phyloP scores from a whole-genome alignment of 2,113 vertebrate genomes.

The Phylloscopus trochiloides region DNA sequence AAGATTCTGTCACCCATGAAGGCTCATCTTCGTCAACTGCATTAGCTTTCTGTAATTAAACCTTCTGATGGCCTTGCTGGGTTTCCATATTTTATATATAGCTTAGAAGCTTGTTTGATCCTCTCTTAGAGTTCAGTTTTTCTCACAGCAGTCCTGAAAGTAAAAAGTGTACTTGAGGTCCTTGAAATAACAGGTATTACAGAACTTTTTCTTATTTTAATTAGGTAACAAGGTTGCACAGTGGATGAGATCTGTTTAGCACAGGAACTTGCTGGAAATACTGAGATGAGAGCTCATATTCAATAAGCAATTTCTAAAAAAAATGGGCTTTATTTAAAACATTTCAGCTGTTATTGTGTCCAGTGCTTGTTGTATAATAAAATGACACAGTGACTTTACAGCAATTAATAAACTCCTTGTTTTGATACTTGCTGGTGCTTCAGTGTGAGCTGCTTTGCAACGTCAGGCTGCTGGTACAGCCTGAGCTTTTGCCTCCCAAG shows the following conservation, averaged over 20 bases:
- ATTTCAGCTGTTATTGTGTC: not conserved
- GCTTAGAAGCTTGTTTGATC: not conserved
- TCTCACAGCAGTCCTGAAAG: not conserved
- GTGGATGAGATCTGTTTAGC: not conserved
- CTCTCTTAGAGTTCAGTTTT: not conserved
- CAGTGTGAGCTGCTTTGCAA: not conserved
- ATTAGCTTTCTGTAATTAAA: not conserved
- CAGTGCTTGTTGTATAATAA: not conserved
- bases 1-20: not conserved
- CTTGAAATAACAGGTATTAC: not conserved
- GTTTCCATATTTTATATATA: not conserved
- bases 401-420: not conserved
- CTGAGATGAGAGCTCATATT: not conserved
- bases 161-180: not conserved
- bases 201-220: not conserved
- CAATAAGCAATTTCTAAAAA: not conserved
- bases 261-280: not conserved
- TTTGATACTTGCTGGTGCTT: not conserved
- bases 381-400: not conserved
- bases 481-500: not conserved
- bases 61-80: not conserved
- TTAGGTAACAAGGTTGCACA: not conserved
- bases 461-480: not conserved
- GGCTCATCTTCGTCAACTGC: not conserved
- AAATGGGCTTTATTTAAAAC: not conserved